Base-by-base conservation (phyloP, 2,888 invertebrate species). In the Pyralis farinalis region DNA sequence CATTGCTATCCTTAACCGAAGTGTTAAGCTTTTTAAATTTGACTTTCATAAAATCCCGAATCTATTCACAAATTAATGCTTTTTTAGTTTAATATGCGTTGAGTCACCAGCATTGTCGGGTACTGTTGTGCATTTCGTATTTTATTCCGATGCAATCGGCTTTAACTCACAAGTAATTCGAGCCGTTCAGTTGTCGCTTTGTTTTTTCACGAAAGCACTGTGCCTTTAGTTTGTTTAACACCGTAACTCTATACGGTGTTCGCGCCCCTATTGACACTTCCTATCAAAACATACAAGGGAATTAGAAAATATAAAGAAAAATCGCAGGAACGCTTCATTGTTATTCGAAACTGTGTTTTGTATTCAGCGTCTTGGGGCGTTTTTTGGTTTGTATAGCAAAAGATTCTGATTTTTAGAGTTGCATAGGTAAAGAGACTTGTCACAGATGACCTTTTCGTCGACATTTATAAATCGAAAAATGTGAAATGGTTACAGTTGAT, bases 221-320 rank as follows among this genome's bases (percentile, higher is more conserved):
- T 73, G 80, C 85, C 78, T 84, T 80, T 76, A 79, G 74, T 83
- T 76, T 79, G 72, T 74, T 80, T 83, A 77, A 69, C 64, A 55
- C 63, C 50, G 86, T 84, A 86, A 88, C 72, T 63, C 67, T 69
- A 88, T 64, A 81, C 82, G 45, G 34, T 47, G 70, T 72, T 78
- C 76, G 78, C 77, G 75, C 81, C 79, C 77, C 74, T 85, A 87
- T 88, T 87, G 86, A 85, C 86, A 83, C 79, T 81, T 80, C 70
- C 68, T 72, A 78, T 84, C 87, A 88, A 81, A 88, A 88, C 83
- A 86, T 70, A 65, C 66, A 66, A 62, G 61, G 46, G 51, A 58
- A 53, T 58, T 55, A 58, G 66, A 58, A 55, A 46, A 53, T 49
- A 51, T 49, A 53, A 47, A 43, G 49, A 41, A 46, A 46, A 40